Base-by-base conservation (phyloP, 2,113 vertebrate species). In the Alligator sinensis region DNA sequence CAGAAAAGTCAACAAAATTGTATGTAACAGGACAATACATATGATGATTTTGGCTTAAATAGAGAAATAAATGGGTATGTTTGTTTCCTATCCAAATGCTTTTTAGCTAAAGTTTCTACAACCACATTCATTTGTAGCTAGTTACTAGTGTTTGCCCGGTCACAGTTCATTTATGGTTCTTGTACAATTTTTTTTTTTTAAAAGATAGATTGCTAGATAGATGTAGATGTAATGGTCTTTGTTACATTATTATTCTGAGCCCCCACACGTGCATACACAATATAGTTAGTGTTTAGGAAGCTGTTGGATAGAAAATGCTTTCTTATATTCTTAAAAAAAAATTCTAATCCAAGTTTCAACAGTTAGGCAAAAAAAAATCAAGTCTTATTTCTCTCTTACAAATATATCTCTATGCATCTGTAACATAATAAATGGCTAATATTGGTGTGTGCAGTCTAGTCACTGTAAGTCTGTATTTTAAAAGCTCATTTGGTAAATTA, bases 111-210 rank as follows among this genome's bases (percentile, higher is more conserved):
- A 74, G 70, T 74, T 24, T 74, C 70, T 38, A 25, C 88, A 8
- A 68, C 79, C 57, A 9, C 78, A 90, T 64, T 90, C 77, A 55
- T 80, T 94, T 90, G 0, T 11, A 92, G 80, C 64, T 38, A 24
- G 80, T 90, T 91, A 61, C 61, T 91, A 55, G 21, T 74, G 47
- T 85, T 91, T 94, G 38, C 82, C 80, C 83, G 77, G 54, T 88
- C 86, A 81, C 22, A 54, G 77, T 86, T 93, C 24, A 58, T 83
- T 89, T 86, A 17, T 11, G 88, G 38, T 55, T 78, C 70, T 47
- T 74, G 38, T 47, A 19, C 47, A n/a, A n/a, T n/a, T n/a, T n/a
- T n/a, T n/a, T n/a, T n/a, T n/a, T n/a, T n/a, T n/a, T n/a, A n/a
- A n/a, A n/a, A n/a, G n/a, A n/a, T 47, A 38, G 38, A 38, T 38